A percentile compares a stretch with the other conserved stretches of the same genome.
Conservation (phyloP, 2,797 vertebrate species). For the Sparidentex hasta region DNA sequence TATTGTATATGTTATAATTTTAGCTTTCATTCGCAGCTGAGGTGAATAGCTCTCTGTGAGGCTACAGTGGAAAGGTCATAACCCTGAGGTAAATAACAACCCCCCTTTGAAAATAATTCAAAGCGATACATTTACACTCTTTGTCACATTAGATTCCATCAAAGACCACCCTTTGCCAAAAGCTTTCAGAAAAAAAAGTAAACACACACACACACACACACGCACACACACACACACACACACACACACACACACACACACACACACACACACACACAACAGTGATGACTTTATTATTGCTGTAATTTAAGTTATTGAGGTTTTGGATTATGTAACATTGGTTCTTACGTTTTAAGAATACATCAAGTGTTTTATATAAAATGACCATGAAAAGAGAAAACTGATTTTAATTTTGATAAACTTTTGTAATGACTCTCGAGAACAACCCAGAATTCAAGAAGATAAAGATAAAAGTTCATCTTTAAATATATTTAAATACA, state of each 20-base stretch:
- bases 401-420: not conserved
- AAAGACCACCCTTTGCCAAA: slow-evolving; percentile 19
- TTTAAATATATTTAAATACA: too few species aligned
- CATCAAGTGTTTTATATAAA: not conserved
- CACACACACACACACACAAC: not conserved
- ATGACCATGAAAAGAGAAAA: not conserved
- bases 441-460: not conserved
- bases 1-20: not conserved
- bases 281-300: not conserved
- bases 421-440: not conserved
- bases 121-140: slow-evolving; percentile 45
- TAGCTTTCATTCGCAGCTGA: slow-evolving; percentile 29
- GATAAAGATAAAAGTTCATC: not conserved
- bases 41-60: slow-evolving; percentile 11
- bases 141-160: slow-evolving; percentile 41
- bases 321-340: too few species aligned
- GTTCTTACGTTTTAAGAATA: too few species aligned
- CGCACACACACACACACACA: not conserved
- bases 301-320: slow-evolving; percentile 9
- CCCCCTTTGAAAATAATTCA: slow-evolving; percentile 48
- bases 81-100: slow-evolving; percentile 28
- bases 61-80: slow-evolving; percentile 47
- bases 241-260: too few species aligned
- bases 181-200: not conserved
- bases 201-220: too few species aligned